These are phyloP conservation scores for Oxytorus armatus DNA, from an alignment of 2,888 invertebrate species.

Conservation along the genomic window DNA sequence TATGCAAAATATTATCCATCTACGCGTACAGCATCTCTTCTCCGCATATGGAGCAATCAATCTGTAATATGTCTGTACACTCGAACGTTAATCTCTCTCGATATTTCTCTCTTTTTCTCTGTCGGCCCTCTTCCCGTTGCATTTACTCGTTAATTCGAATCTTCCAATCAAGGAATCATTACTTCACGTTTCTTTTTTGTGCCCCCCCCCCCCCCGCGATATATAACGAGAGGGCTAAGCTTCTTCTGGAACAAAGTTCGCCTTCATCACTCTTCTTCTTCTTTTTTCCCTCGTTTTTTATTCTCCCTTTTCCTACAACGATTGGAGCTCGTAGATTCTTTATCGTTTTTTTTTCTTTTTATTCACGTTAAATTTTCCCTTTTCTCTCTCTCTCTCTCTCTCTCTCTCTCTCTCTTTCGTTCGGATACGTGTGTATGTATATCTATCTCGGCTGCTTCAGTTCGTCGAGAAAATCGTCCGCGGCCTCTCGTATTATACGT, in stretches of 20 bases:
- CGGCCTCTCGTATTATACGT: conserved; percentile 57
- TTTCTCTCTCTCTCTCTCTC: conserved; percentile 6
- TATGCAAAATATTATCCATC: too few species aligned
- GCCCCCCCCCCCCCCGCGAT: too few species aligned
- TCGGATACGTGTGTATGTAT: too few species aligned
- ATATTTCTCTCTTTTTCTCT: conserved; percentile 13
- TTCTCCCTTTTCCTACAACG: conserved; percentile 22
- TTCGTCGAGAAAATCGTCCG: conserved; percentile 55
- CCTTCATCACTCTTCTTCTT: conserved; percentile 19
- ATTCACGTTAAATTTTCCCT: conserved; percentile 1
- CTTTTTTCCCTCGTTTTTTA: neutral
- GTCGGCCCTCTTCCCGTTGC: conserved; percentile 49
- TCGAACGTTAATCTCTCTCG: conserved; percentile 41
- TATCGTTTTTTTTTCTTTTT: conserved; percentile 11
- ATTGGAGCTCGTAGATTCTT: neutral
- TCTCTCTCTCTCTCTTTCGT: neutral
- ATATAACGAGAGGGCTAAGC: conserved; percentile 48
- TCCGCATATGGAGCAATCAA: neutral
- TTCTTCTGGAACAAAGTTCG: conserved; percentile 46
- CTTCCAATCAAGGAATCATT: conserved; percentile 51
- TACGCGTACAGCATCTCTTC: neutral
- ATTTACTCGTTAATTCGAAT: conserved; percentile 62
- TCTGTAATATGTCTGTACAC: conserved; percentile 24
- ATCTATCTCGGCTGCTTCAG: conserved; percentile 24
- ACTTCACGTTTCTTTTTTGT: neutral